Base-by-base conservation (phyloP, 2,888 invertebrate species). In the Cremastinae sp. region DNA sequence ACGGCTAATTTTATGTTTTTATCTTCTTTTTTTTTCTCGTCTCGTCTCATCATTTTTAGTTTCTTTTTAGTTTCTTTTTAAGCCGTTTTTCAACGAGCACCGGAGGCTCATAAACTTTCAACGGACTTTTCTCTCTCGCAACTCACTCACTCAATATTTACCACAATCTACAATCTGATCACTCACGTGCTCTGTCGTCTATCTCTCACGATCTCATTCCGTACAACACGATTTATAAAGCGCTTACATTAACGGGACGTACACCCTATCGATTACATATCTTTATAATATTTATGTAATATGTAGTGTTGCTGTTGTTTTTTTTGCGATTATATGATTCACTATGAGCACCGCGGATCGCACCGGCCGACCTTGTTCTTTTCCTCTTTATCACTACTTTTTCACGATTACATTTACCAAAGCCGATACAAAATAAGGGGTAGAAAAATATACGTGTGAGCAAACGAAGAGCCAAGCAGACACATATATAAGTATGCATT, bases 361-460 rank as follows among this genome's bases (percentile, higher is more conserved):
- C 76, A 77, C 77, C 69, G 74, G 79, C 65, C 65, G 68, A 79
- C 68, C 49, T 61, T 53, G 58, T 68, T 49, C 45, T n/a, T 22
- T 34, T 41, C 10, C 18, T 45, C 14, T 51, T 43, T 58, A 58
- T 56, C 45, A 53, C 64, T 74, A 71, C 64, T 54, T 49, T 74
- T 41, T 59, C 71, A 74, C 58, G 61, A 77, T 68, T 72, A 61
- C 53, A 74, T 76, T 77, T 51, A 66, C 41, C 61, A 56, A 68
- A 69, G 71, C 69, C 71, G 74, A 77, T 76, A 79, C 74, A 79
- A 77, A 72, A 79, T 74, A 74, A 76, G 59, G 74, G 77, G 79
- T 77, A 79, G 77, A 79, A 79, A 79, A 77, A 79, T 79, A 79
- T 74, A 74, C 71, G 71, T 76, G 69, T 79, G 74, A 74, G 78